Evolutionary conservation across 2,888 invertebrate species (phyloP).

Genomic region (Globia sparganii): DNA sequence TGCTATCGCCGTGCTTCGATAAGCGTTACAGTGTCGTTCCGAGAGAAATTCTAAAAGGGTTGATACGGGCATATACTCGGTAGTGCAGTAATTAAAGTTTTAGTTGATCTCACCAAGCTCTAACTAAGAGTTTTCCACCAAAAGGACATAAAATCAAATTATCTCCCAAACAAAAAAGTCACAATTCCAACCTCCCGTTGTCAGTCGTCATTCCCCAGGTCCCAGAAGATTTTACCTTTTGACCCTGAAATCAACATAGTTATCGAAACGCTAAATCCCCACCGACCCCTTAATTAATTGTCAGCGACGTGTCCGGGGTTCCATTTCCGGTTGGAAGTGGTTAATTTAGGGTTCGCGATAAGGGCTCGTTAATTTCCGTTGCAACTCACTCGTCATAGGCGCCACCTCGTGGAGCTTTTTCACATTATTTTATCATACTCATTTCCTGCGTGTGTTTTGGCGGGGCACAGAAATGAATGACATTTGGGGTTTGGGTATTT

Average conservation of each 20-base stretch:
- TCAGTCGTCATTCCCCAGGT: not conserved
- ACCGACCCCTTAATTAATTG: slow-evolving; percentile 71
- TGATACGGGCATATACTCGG: not conserved
- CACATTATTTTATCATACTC: slow-evolving; percentile 60
- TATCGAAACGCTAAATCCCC: slow-evolving; percentile 67
- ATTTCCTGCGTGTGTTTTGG: slow-evolving; percentile 53
- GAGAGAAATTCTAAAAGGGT: not conserved
- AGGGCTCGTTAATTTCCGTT: slow-evolving; percentile 83
- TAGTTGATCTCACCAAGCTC: too few relatives aligned
- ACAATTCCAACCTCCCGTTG: not conserved
- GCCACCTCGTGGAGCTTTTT: slow-evolving; percentile 61
- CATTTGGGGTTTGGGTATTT: slow-evolving; percentile 1
- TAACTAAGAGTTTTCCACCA: not conserved
- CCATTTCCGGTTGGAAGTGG: slow-evolving; percentile 77
- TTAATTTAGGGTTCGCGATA: slow-evolving; percentile 79
- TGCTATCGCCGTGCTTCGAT: slow-evolving; percentile 10
- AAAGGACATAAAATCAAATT: too few relatives aligned
- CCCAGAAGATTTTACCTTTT: slow-evolving; percentile 27
- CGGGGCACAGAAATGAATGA: slow-evolving; percentile 17
- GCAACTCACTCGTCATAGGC: slow-evolving; percentile 76
- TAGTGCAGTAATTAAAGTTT: too few relatives aligned
- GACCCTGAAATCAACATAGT: slow-evolving; percentile 60
- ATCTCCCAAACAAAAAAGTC: slow-evolving; percentile 10
- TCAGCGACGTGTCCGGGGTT: slow-evolving; percentile 67
- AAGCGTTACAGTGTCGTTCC: not conserved